Conservation (phyloP, 2,113 vertebrate species). For the Pachyramphus minor region DNA sequence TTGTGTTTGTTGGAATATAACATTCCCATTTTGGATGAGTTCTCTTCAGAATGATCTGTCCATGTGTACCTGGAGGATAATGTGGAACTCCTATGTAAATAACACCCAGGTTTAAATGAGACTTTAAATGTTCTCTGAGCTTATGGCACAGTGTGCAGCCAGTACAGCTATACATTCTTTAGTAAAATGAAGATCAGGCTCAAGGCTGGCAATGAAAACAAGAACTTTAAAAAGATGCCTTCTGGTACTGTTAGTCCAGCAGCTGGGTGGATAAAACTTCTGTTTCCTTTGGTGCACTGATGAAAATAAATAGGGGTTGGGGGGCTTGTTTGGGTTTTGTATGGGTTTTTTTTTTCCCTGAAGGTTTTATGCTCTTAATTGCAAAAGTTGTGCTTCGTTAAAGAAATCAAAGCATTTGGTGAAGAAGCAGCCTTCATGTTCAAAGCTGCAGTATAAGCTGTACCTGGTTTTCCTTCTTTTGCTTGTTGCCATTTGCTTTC, state of each 20-base stretch:
- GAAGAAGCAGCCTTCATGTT: conserved; percentile 79
- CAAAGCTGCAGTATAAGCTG: conserved; percentile 80
- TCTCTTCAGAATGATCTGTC: neutral
- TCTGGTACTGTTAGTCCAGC: conserved; percentile 70
- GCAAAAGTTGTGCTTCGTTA: conserved; percentile 72
- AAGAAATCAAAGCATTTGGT: conserved; percentile 64
- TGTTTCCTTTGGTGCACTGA: conserved; percentile 79
- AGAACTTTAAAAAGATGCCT: neutral
- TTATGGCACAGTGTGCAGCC: neutral
- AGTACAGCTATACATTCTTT: neutral
- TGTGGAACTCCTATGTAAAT: conserved; percentile 9
- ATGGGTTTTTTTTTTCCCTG: neutral
- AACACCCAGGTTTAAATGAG: neutral
- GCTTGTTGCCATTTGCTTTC: conserved; percentile 81
- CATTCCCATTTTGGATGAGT: conserved; percentile 14
- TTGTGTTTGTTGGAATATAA: neutral
- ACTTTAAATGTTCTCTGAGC: neutral
- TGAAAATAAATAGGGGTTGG: conserved; percentile 33
- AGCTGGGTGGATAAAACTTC: conserved; percentile 76
- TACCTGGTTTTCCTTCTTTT: conserved; percentile 75
- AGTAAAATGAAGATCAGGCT: neutral
- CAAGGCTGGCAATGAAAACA: conserved; percentile 9
- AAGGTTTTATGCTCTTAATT: conserved; percentile 79
- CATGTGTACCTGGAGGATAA: neutral
- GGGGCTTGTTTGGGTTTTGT: neutral